Base-by-base conservation (phyloP, 1,140 invertebrate genomes). In the Aricia agestis region DNA sequence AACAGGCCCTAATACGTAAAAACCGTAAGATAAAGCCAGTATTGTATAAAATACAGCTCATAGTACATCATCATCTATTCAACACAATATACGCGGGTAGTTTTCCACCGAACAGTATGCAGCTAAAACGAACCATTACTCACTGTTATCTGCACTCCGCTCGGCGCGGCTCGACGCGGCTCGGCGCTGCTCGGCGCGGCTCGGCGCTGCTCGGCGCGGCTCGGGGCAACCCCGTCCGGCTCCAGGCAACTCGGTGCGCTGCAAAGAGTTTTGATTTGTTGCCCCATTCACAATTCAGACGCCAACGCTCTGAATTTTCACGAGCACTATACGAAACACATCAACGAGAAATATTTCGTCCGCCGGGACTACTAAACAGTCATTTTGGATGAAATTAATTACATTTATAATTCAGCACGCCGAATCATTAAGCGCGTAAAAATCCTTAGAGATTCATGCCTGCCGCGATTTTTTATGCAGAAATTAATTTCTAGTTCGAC, bases 201-300 rank as follows among this genome's bases (percentile, higher is more conserved):
- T 10, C 42, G 42, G 42, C 9, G 42, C 42, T 1, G 4, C 42
- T 45, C 42, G 4, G 42, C 18, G 17, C 59, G 10, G 18, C 59
- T 18, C 59, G 17, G 1, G 45, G 13, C 13, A 52, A 15, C 45
- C 1, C 11, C 11, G 45, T 11, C 1, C 13, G 13, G 58, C 68
- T 58, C 19, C 5, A 7, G 18, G 18, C 59, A 10, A 17, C 59
- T 18, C 59, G 6, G 45, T 13, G 68, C 19, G 42, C 17, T 15
- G 42, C 58, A 59, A 63, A 31, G 31, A 70, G 58, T 70, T 70
- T 70, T 63, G 68, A 70, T 70, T 70, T 70, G 68, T 69, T 61
- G 17, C 68, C 17, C 58, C 59, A 69, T 61, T 19, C 61, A 63
- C 61, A 36, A 63, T 69, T 69, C 59, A 61, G 59, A 61, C 59